Conservation (phyloP, 2,113 vertebrate species). For the Mionectes macconnelli region DNA sequence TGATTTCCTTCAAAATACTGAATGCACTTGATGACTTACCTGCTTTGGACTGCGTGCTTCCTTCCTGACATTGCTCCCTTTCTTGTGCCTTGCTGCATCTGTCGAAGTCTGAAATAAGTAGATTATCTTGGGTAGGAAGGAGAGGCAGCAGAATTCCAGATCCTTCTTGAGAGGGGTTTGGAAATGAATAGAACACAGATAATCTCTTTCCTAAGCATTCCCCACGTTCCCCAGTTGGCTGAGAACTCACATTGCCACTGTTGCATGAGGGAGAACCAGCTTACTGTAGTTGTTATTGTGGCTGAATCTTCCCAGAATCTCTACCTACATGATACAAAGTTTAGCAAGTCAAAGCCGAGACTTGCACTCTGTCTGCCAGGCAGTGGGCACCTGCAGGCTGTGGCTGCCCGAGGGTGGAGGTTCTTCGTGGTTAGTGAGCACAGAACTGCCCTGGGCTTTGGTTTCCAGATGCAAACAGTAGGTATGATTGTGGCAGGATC, state of each 20-base stretch:
- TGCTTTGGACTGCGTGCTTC: background rate
- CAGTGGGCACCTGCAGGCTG: background rate
- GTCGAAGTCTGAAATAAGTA: background rate
- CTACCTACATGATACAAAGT: no score
- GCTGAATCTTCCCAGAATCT: background rate
- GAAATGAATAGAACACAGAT: background rate
- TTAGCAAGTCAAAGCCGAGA: background rate
- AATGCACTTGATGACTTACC: background rate
- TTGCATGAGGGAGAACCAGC: background rate
- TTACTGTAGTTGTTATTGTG: background rate
- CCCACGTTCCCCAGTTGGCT: rapidly evolving
- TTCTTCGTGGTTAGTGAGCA: background rate
- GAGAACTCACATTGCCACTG: background rate
- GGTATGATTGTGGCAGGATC: background rate
- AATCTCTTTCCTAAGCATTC: background rate
- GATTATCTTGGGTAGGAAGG: background rate
- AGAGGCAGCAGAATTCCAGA: background rate
- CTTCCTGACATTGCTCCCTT: background rate
- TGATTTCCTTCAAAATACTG: background rate
- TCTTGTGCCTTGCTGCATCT: background rate
- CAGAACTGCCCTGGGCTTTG: background rate
- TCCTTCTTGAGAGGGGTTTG: background rate
- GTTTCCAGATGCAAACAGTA: background rate
- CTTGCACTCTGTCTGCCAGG: rapidly evolving
- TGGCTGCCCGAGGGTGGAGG: rapidly evolving